Base-by-base conservation (phyloP, 2,888 invertebrate genomes). In the Sericinus montela region DNA sequence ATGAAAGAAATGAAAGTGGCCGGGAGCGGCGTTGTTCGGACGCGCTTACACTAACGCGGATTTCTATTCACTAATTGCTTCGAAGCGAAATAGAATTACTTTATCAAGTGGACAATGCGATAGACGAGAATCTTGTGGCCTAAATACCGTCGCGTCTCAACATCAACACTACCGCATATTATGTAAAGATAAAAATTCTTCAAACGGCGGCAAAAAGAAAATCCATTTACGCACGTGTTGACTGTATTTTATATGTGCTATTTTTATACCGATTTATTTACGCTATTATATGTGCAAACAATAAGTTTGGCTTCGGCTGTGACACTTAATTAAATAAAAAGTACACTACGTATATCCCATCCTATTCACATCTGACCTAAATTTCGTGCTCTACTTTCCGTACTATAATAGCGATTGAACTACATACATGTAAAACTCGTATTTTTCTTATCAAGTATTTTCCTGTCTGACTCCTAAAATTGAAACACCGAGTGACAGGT, bases 31-130 rank as follows among this genome's bases (percentile, higher is more conserved):
- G 48, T 58, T 34, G 57, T 51, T 52, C 51, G 56, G 59, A 46
- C 58, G 52, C 56, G 57, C 55, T 59, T 62, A 61, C 64, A 59
- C 61, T 57, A 59, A 62, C 58, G 55, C 53, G 61, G 56, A 61
- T 69, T 69, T 69, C 67, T 65, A 64, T 55, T 57, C 56, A 59
- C 62, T 75, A 77, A 79, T 79, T 75, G 71, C 69, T 71, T 67
- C 51, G 49, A 44, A 40, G 50, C 46, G 15, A 43, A 45, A 55
- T 45, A 32, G 30, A 63, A n/a, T 53, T 59, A 59, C 65, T 59
- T 55, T 58, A 58, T 59, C 51, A 56, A 44, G 48, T 50, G 42
- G 16, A 38, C 37, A 39, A 16, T 34, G 35, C 35, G 23, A 11
- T 15, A 11, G 29, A 47, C 40, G 46, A 19, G 2, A 25, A 13